Evolutionary conservation across 2,888 invertebrate genomes (phyloP).

Genomic region (Eupithecia abbreviata): DNA sequence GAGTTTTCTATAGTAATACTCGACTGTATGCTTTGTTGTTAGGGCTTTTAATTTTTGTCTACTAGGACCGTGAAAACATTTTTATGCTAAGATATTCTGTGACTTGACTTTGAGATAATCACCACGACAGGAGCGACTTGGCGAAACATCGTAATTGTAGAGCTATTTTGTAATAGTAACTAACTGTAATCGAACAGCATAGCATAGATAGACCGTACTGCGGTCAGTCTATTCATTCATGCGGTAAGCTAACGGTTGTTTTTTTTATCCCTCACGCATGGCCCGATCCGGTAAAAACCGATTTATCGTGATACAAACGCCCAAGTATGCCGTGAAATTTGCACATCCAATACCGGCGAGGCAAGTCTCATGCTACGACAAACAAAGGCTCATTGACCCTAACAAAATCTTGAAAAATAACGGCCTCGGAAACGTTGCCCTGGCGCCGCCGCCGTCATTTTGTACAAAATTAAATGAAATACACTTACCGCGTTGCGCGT

Average conservation of each 20-base stretch:
- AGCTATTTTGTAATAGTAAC: conserved; percentile 58
- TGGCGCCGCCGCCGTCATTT: conserved; percentile 45
- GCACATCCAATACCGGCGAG: conserved; percentile 56
- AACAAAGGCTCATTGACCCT: conserved; percentile 74
- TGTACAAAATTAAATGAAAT: conserved; percentile 15
- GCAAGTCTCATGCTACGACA: conserved; percentile 57
- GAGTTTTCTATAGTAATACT: neutral
- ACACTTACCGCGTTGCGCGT: conserved; percentile 39
- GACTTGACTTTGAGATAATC: neutral
- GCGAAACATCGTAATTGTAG: conserved; percentile 50
- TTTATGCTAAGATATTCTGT: neutral
- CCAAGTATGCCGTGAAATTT: conserved; percentile 54
- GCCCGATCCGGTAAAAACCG: conserved; percentile 50
- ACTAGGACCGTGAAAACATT: neutral
- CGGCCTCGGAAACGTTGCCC: conserved; percentile 59
- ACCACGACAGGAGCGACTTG: neutral
- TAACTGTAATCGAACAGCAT: conserved; percentile 53
- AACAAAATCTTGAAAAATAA: conserved; percentile 78
- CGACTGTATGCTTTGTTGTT: neutral
- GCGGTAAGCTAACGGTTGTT: conserved; percentile 62
- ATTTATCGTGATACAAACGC: conserved; percentile 50
- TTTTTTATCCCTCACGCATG: conserved; percentile 33
- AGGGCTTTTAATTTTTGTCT: neutral
- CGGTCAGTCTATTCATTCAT: conserved; percentile 65
- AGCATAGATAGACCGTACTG: conserved; percentile 39